Base-by-base conservation (phyloP, 2,888 invertebrate species). In the Ashinkailepas kermadecensis region DNA sequence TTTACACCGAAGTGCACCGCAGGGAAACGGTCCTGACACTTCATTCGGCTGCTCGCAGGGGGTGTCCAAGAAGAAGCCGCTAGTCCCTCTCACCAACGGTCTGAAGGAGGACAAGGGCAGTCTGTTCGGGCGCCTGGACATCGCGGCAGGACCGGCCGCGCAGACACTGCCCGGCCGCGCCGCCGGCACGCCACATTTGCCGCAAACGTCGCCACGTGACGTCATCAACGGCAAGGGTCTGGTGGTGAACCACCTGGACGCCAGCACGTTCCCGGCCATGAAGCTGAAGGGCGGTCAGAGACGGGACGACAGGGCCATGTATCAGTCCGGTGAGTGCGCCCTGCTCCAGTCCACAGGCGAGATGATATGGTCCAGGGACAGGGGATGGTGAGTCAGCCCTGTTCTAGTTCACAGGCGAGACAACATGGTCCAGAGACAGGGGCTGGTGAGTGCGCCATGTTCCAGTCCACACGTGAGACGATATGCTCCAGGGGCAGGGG, bases 61-160 rank as follows among this genome's bases (percentile, higher is more conserved):
- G 81, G 57, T 82, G 25, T 82, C 83, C 18, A 83, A 83, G 65
- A 84, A 84, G 70, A 83, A 83, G 84, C 82, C 82, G 15, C 78
- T 83, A n/a, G 70, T 83, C 12, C 82, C 79, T 56, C 67, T 82
- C 8, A 80, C 82, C 56, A 84, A 83, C 70, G 83, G 83, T 3
- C 82, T 82, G 78, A 82, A 81, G 13, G 59, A 83, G 10, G 83
- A 83, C 21, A 84, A 83, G 74, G 84, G 83, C 39, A 83, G 81
- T 23, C 82, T 83, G 6, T 84, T 83, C 81, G 84, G 84, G 0
- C 83, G 83, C n/a, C 83, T 84, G 4, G 81, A 82, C 21, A 80
- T 84, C 82, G 84, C 83, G 8, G 83, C 83, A 70, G 84, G 82
- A 56, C 81, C 62, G 1, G 80, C 83, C 3, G 81, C 81, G 81